Base-by-base conservation (phyloP, 2,113 vertebrate species). In the Myotis lucifugus region DNA sequence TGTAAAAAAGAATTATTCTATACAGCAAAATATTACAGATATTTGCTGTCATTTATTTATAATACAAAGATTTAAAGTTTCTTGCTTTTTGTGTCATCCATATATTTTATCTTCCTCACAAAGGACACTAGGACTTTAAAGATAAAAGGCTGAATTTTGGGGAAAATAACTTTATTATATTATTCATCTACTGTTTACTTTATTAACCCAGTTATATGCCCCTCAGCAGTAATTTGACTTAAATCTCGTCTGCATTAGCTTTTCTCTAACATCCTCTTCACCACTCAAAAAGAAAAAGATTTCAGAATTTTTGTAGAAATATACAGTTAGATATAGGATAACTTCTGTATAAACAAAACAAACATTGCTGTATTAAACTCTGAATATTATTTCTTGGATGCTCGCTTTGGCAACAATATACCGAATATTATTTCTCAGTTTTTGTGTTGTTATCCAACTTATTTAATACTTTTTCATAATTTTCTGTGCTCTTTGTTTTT, bases 41-140 rank as follows among this genome's bases (percentile, higher is more conserved):
- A 13, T 73, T 78, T 91, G 27, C 29, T 88, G 67, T 27, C 29
- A 69, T 91, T 90, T 91, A 83, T 85, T 85, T 59, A 18, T 78
- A 23, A 7, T 42, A 74, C 64, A 67, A 90, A 93, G 19, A 34
- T 73, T 89, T 50, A 72, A 91, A 85, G 17, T 84, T 91, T 96
- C 73, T 81, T 90, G 5, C 14, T 56, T 97, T 92, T 48, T 42
- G 3, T 46, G 46, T 85, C 7, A 66, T 52, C 18, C 8, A 12
- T 59, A 79, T 78, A n/a, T 85, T 79, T 97, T 95, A 70, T 84
- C 21, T 79, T 93, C n/a, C 40, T 94, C 25, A 84, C 56, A 78
- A 52, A 89, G 76, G 18, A 40, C 21, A 73, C 9, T 34, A 40
- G 56, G 52, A 59, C n/a, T 81, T 89, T 29, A 83, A 93, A 92